These are phyloP conservation scores for Drosophila parabipectinata DNA, from an alignment of 1,140 invertebrate genomes.

Conservation along the genomic window DNA sequence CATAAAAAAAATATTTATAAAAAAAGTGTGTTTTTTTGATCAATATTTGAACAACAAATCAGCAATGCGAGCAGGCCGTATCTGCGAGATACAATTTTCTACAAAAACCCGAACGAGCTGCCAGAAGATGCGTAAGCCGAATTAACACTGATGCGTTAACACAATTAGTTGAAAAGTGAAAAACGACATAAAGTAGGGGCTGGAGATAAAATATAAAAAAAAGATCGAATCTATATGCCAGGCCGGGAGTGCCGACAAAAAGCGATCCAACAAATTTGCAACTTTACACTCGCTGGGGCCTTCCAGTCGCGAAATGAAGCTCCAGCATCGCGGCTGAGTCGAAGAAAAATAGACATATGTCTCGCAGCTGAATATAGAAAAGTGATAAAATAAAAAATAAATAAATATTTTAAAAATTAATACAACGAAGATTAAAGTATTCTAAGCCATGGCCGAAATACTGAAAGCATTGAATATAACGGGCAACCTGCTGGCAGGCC, in stretches of 20 bases:
- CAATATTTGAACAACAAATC: conserved; percentile 76
- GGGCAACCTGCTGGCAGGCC: conserved; percentile 64
- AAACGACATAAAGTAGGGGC: conserved; percentile 54
- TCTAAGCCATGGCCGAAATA: conserved; percentile 56
- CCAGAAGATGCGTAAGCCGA: conserved; percentile 61
- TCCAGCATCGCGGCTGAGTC: conserved; percentile 66
- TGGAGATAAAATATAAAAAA: conserved; percentile 45
- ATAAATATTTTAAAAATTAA: not conserved
- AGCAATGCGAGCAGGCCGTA: conserved; percentile 56
- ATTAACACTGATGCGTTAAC: conserved; percentile 79
- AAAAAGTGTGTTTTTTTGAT: conserved; percentile 26
- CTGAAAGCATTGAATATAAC: conserved; percentile 71
- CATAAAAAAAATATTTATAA: conserved; percentile 4
- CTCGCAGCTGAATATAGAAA: conserved; percentile 10
- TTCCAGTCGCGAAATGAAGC: conserved; percentile 79
- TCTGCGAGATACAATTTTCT: conserved; percentile 51
- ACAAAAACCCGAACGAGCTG: conserved; percentile 13
- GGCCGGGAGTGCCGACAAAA: conserved; percentile 58
- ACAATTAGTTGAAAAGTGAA: conserved; percentile 80
- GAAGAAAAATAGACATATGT: conserved; percentile 38
- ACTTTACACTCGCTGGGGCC: conserved; percentile 62
- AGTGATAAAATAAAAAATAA: conserved; percentile 19
- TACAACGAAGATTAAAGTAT: conserved; percentile 12
- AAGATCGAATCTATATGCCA: conserved; percentile 48
- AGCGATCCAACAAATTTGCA: conserved; percentile 67